A percentile compares a stretch with the other conserved stretches of the same genome.
Conservation (phyloP, 1,140 invertebrate species). For the Protaetia brevitarsis region DNA sequence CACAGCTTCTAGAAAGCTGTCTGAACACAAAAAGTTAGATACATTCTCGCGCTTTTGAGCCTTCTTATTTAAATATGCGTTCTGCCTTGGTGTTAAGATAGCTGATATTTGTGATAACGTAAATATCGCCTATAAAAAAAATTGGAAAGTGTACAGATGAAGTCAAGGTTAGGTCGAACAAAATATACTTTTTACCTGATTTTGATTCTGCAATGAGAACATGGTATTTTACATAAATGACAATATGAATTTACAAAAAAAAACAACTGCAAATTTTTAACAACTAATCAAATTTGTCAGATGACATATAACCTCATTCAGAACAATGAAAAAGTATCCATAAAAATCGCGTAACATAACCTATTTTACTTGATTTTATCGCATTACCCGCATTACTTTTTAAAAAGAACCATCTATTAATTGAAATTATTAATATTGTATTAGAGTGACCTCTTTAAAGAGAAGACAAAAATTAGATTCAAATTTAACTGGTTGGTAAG, state of each 20-base stretch:
- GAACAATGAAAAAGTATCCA: neutral
- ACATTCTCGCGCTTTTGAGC: conserved; percentile 27
- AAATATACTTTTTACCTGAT: conserved; percentile 40
- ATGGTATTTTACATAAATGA: conserved; percentile 37
- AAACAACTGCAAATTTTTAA: conserved; percentile 25
- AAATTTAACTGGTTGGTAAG: no score
- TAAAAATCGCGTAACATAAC: no score
- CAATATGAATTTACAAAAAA: conserved; percentile 24
- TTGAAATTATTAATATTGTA: neutral
- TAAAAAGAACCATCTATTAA: neutral
- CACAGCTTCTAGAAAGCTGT: conserved; percentile 45
- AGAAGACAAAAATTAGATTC: neutral
- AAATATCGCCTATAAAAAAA: conserved; percentile 41
- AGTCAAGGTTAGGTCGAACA: conserved; percentile 6
- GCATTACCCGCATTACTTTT: no score
- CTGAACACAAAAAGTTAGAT: conserved; percentile 38
- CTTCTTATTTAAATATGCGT: conserved; percentile 45
- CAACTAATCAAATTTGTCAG: conserved; percentile 13
- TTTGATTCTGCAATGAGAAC: conserved; percentile 49
- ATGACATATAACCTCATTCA: conserved; percentile 21
- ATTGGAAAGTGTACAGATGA: conserved; percentile 4
- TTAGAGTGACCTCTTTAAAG: no score
- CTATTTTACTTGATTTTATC: no score
- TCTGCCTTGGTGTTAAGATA: conserved; percentile 44
- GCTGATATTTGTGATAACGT: conserved; percentile 44